Base-by-base conservation (phyloP, 2,113 vertebrate genomes). In the Pseudorectes ferrugineus region DNA sequence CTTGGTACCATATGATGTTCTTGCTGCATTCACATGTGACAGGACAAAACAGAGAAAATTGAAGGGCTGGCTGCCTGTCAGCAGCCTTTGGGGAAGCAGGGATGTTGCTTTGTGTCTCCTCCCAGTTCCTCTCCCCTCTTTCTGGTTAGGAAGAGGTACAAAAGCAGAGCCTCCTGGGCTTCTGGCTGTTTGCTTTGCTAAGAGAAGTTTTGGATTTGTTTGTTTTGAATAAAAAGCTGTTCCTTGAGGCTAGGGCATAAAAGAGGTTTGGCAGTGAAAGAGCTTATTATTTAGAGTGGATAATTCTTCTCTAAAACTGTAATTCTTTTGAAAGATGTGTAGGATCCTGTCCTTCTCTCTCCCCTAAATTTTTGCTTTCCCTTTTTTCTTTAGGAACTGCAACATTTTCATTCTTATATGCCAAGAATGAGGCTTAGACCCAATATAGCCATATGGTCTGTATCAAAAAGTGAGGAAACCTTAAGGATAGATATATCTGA, bases 21-120 rank as follows among this genome's bases (percentile, higher is more conserved):
- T 36, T 77, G 83, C 88, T 92, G 90, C 83, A 81, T 84, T 94
- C 33, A 40, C 62, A 77, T n/a, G 67, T 92, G 92, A 82, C 51
- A 43, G 94, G 85, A 91, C 88, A 38, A 83, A 80, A 80, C 45
- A 67, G 70, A 52, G 18, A 23, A 18, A 63, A 83, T 70, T 25
- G 79, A 75, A 4, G 74, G 80, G 82, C 88, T 92, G 90, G 28
- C 95, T 96, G 82, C 59, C 75, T 88, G 11, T 73, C 72, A 59
- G 59, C 92, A 89, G 74, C 80, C 73, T 71, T 89, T 52, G 26
- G 63, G 63, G 73, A 73, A 68, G 51, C 61, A 68, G 49, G 36
- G 58, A 57, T 82, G 11, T 8, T 38, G 66, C 52, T 85, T 40
- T 72, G 81, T 49, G 88, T 59, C 66, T 79, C 70, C 57, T 79